Conservation (phyloP, 2,113 vertebrate genomes). For the Leptosomus discolor region DNA sequence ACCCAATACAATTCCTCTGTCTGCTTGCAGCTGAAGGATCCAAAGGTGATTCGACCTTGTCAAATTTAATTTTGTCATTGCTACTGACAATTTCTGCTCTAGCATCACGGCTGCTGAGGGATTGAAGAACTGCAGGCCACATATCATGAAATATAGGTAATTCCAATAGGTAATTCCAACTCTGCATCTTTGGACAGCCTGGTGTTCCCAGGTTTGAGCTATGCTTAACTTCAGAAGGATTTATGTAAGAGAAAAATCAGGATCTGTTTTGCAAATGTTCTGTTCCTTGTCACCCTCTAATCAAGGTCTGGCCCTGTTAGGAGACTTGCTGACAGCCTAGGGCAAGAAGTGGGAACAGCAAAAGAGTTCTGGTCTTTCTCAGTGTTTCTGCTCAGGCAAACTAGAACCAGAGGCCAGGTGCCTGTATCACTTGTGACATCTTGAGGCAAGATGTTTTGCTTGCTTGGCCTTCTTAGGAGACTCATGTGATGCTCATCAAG, state of each 20-base stretch:
- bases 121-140: background rate
- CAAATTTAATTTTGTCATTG: background rate
- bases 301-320: background rate
- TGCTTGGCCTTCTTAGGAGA: background rate
- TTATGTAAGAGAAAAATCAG: background rate
- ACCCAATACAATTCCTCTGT: background rate
- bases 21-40: background rate
- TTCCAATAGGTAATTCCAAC: background rate
- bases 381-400: background rate
- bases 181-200: background rate
- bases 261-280: background rate
- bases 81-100: background rate
- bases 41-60: background rate
- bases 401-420: background rate
- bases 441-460: slow-evolving; percentile 19
- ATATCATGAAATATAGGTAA: background rate
- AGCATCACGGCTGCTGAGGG: background rate
- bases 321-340: background rate
- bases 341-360: background rate
- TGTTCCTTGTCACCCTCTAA: background rate
- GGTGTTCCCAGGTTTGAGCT: background rate
- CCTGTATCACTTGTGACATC: background rate
- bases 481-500: background rate
- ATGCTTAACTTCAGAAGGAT: background rate
- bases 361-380: slow-evolving; percentile 2